Evolutionary conservation across 1,140 invertebrate genomes (phyloP).

Genomic region (Apocrypta bakeri): DNA sequence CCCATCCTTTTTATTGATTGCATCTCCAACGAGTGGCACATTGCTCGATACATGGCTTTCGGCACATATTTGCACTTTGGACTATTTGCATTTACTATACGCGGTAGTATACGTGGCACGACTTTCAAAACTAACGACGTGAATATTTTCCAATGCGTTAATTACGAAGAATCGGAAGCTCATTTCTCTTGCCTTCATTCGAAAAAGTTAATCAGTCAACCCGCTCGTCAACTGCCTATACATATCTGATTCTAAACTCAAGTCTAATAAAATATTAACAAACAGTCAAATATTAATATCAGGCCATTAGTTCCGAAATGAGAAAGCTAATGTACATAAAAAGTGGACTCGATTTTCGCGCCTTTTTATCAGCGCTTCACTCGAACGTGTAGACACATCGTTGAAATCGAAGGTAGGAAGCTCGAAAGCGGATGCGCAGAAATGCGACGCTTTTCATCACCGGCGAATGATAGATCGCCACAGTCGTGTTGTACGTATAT

Average conservation of each 20-base stretch:
- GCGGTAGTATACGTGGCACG: too few relatives aligned
- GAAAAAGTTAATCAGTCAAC: neutral
- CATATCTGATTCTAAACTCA: neutral
- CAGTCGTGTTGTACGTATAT: neutral
- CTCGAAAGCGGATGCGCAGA: neutral
- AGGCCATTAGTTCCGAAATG: neutral
- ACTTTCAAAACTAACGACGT: neutral
- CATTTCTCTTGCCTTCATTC: too few relatives aligned
- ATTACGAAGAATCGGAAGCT: too few relatives aligned
- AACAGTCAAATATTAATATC: neutral
- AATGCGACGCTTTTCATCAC: neutral
- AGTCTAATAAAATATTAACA: neutral
- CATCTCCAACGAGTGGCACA: neutral
- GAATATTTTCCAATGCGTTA: too few relatives aligned
- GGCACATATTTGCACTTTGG: too few relatives aligned
- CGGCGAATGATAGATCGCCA: neutral
- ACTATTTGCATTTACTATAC: too few relatives aligned
- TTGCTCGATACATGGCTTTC: neutral
- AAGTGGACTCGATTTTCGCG: neutral
- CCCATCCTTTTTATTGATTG: neutral
- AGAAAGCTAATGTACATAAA: slow-evolving; percentile 3
- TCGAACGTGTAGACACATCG: neutral
- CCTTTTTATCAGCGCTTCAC: neutral
- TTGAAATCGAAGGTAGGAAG: neutral
- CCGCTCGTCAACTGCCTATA: neutral